phyloP scores from a whole-genome alignment of 2,113 vertebrate genomes.

The Passer domesticus region DNA sequence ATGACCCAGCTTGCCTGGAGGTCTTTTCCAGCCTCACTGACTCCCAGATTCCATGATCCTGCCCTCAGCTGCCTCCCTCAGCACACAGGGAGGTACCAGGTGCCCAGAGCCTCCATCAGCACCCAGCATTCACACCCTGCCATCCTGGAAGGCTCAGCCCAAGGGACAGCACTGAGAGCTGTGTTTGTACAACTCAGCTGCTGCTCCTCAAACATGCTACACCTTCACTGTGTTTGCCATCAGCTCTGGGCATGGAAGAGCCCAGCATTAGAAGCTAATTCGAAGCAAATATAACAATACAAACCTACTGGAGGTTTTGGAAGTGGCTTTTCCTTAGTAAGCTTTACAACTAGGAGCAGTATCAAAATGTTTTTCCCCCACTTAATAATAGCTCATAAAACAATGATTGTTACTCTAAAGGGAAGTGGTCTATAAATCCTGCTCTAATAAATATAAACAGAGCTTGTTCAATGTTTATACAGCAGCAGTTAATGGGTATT shows the following conservation, averaged over 20 bases:
- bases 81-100: fast-evolving
- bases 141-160: neutral
- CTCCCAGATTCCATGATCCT: neutral
- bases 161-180: neutral
- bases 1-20: neutral
- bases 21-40: neutral
- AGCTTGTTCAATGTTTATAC: slow-evolving; percentile 31
- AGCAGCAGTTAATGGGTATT: slow-evolving; percentile 47
- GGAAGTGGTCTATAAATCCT: slow-evolving; percentile 58
- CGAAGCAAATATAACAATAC: neutral
- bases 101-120: neutral
- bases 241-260: neutral
- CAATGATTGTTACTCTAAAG: slow-evolving; percentile 32
- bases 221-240: neutral
- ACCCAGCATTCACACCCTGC: neutral
- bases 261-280: neutral
- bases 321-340: neutral
- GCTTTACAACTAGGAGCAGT: neutral
- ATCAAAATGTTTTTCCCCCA: neutral
- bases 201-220: neutral
- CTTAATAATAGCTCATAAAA: slow-evolving; percentile 54
- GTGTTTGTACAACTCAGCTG: neutral
- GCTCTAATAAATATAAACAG: slow-evolving; percentile 60
- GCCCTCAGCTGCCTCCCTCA: neutral
- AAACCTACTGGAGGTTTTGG: neutral